Percentiles rank a stretch among this genome's conserved stretches.
Conservation (phyloP, 1,140 invertebrate species). For the Pseudomyrmex sp. region DNA sequence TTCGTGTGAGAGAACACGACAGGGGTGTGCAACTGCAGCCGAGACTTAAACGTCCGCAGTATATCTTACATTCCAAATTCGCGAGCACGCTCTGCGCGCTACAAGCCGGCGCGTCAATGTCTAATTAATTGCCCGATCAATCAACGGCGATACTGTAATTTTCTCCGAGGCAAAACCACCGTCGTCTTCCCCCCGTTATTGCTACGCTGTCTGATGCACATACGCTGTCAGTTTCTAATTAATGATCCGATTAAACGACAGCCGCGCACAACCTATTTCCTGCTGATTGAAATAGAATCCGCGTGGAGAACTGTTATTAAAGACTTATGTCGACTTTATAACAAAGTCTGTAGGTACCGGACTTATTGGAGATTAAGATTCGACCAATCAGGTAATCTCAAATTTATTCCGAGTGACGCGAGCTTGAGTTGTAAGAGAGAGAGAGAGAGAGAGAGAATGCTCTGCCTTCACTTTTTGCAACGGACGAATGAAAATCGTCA, state of each 20-base stretch:
- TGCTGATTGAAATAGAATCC: conserved; percentile 35
- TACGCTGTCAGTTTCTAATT: conserved; percentile 55
- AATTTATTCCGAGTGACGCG: too few relatives aligned
- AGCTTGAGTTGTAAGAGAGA: too few relatives aligned
- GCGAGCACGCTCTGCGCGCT: conserved; percentile 22
- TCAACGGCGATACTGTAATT: conserved; percentile 57
- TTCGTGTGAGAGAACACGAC: not conserved
- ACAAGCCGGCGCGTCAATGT: conserved; percentile 42
- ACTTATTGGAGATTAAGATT: too few relatives aligned
- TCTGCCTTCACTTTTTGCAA: not conserved
- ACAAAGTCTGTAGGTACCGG: not conserved
- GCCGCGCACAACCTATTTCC: conserved; percentile 37
- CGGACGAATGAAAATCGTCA: not conserved
- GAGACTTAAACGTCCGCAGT: conserved; percentile 53
- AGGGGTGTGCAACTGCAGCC: conserved; percentile 29
- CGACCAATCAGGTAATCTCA: too few relatives aligned
- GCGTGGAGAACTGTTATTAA: not conserved
- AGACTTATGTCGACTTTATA: not conserved
- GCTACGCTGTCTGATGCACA: conserved; percentile 54
- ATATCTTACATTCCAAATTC: conserved; percentile 60
- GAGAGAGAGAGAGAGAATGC: too few relatives aligned
- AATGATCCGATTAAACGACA: conserved; percentile 54
- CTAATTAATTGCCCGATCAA: conserved; percentile 60
- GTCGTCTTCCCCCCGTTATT: conserved; percentile 41
- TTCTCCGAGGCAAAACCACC: conserved; percentile 51